These are phyloP conservation scores for Chondrosia reniformis DNA, from an alignment of 37 sponge, comb jelly and placozoan genomes.

Conservation along the genomic window DNA sequence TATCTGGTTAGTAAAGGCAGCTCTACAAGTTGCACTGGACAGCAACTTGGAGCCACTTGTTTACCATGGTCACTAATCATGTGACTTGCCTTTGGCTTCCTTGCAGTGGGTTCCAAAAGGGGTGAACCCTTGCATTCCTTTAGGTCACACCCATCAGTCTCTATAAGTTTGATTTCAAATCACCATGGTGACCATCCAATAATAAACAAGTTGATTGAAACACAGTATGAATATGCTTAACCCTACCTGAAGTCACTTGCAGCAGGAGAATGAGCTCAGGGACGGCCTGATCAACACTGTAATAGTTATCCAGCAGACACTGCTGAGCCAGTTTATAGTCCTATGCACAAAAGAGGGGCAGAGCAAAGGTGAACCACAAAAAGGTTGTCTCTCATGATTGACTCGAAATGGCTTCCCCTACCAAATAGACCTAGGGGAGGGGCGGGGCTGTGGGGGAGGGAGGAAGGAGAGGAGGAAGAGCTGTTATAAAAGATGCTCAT, in stretches of 20 bases:
- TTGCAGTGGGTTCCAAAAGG: too few relatives aligned
- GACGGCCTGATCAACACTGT: conserved; percentile 36
- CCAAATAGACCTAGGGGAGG: not conserved
- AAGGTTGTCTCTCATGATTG: too few relatives aligned
- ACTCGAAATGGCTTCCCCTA: not conserved
- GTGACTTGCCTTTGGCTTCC: too few relatives aligned
- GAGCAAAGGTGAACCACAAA: not conserved
- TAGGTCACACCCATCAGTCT: too few relatives aligned
- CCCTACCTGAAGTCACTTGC: conserved; percentile 7
- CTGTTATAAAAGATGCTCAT: not conserved
- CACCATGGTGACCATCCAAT: not conserved
- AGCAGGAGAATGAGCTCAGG: conserved; percentile 55
- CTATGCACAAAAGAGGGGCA: conserved; percentile 12
- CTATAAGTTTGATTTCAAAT: too few relatives aligned
- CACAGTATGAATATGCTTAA: conserved; percentile 3
- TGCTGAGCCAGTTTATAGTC: conserved; percentile 35
- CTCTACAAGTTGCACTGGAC: too few relatives aligned
- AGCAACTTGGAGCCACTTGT: too few relatives aligned
- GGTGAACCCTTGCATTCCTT: too few relatives aligned
- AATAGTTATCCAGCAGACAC: conserved; percentile 31
- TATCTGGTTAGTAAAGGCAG: too few relatives aligned
- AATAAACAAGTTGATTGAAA: conserved; percentile 10
- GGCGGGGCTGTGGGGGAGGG: not conserved
- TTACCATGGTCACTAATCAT: too few relatives aligned
- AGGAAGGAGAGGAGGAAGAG: not conserved